Evolutionary conservation across 2,113 vertebrate species (phyloP).

Genomic region (Xenopus tropicalis): UCB_Xtro_10.0 CM004452.2:6250001-6250500

Average conservation of each 20-base stretch:
- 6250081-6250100: too few species aligned
- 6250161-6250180: too few species aligned
- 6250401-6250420: slow-evolving; percentile 71
- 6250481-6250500: not conserved
- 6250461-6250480: too few species aligned
- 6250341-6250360: slow-evolving; percentile 77
- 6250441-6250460: slow-evolving; percentile 60
- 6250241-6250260: slow-evolving; percentile 78
- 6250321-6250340: slow-evolving; percentile 72
- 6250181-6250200: too few species aligned
- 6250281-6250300: slow-evolving; percentile 75
- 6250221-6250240: slow-evolving; percentile 74
- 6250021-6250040: too few species aligned
- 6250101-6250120: too few species aligned
- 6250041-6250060: too few species aligned
- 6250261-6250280: slow-evolving; percentile 69
- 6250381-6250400: slow-evolving; percentile 73
- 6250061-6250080: too few species aligned
- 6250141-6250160: too few species aligned
- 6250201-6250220: not conserved
- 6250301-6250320: slow-evolving; percentile 73
- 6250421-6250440: slow-evolving; percentile 77
- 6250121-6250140: too few species aligned
- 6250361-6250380: slow-evolving; percentile 67
- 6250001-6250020: too few species aligned